Conservation (phyloP, 2,113 vertebrate genomes). For the Isurus oxyrinchus region DNA sequence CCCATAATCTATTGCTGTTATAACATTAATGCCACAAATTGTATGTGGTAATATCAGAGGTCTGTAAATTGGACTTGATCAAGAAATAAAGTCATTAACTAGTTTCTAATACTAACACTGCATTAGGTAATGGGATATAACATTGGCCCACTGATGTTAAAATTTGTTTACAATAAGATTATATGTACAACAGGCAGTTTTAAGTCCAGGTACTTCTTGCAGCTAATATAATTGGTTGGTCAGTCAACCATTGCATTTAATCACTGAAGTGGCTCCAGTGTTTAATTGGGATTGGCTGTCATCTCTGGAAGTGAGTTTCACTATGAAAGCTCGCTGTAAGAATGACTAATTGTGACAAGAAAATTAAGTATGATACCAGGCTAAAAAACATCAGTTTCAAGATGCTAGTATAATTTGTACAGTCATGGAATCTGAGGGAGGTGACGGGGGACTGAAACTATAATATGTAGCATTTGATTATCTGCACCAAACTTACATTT, state of each 20-base stretch:
- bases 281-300: not conserved
- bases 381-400: not conserved
- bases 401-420: not conserved
- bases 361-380: not conserved
- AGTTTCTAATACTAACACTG: not conserved
- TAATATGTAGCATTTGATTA: not conserved
- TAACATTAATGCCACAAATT: not conserved
- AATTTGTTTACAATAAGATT: not conserved
- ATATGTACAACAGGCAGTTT: not conserved
- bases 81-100: not conserved
- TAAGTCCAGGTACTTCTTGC: not conserved
- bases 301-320: not conserved
- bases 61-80: not conserved
- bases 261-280: not conserved
- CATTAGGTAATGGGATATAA: not conserved
- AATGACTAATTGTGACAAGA: not conserved
- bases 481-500: not conserved
- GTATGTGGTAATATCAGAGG: not conserved
- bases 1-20: not conserved
- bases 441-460: not conserved
- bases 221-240: not conserved
- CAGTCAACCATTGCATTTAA: not conserved
- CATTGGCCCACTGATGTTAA: not conserved
- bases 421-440: not conserved
- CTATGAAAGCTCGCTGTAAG: not conserved